Evolutionary conservation across 2,797 vertebrate genomes (phyloP).

Genomic region (Alosa sapidissima): DNA sequence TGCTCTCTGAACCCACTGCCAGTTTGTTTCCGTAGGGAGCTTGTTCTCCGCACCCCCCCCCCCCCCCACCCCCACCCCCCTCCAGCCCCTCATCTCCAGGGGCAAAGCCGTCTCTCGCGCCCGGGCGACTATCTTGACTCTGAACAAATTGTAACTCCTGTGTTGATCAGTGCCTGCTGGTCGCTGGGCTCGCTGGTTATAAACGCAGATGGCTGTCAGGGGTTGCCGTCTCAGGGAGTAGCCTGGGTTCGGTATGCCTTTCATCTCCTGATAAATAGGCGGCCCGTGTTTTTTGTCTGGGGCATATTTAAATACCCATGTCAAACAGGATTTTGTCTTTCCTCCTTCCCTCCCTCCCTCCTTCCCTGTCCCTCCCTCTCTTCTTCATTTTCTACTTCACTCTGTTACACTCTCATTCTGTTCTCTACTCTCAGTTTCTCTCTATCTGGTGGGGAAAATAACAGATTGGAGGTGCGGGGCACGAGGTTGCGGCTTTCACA

Average conservation of each 20-base stretch:
- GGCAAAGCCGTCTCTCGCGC: background rate
- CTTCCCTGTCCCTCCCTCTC: slow-evolving; percentile 35
- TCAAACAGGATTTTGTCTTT: slow-evolving; percentile 71
- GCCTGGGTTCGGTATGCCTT: slow-evolving; percentile 62
- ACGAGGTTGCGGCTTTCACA: slow-evolving; percentile 50
- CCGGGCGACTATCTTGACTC: slow-evolving; percentile 46
- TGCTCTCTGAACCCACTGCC: slow-evolving; percentile 66
- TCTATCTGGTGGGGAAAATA: slow-evolving; percentile 32
- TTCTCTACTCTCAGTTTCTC: background rate
- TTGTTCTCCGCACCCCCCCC: slow-evolving; percentile 29
- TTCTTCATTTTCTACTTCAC: slow-evolving; percentile 42
- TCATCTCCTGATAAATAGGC: slow-evolving; percentile 72
- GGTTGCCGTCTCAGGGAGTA: slow-evolving; percentile 58
- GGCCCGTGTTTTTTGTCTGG: slow-evolving; percentile 68
- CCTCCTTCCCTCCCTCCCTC: slow-evolving; percentile 42
- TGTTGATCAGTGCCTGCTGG: slow-evolving; percentile 61
- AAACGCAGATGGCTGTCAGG: slow-evolving; percentile 65
- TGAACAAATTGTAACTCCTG: slow-evolving; percentile 49
- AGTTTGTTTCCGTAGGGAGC: slow-evolving; percentile 60
- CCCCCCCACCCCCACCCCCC: slow-evolving; percentile 37
- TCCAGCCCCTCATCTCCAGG: slow-evolving; percentile 32
- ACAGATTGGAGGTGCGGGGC: slow-evolving; percentile 49
- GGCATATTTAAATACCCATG: slow-evolving; percentile 62
- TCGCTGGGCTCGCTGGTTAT: slow-evolving; percentile 57
- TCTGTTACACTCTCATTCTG: slow-evolving; percentile 44